Percentiles rank a stretch among this genome's conserved stretches.
These are phyloP conservation scores for Sturnus vulgaris DNA, from an alignment of 2,113 vertebrate species.

Conservation along the genomic window DNA sequence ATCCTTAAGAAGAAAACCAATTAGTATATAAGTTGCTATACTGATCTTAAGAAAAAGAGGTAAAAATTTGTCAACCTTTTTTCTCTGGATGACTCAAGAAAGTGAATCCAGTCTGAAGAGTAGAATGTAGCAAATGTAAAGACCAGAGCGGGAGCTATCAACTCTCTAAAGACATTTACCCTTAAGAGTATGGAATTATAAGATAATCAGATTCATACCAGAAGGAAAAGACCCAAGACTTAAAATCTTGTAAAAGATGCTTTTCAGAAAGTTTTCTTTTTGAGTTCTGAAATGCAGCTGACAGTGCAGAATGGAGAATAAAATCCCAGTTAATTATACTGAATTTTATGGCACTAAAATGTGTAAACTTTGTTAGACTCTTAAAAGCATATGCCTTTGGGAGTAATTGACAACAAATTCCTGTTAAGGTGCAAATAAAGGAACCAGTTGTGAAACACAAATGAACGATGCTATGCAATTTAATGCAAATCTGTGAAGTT, in stretches of 20 bases:
- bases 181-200: not conserved
- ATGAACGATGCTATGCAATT: accelerated
- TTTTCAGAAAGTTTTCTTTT: not conserved
- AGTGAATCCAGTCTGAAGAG: not conserved
- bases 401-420: not conserved
- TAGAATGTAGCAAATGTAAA: not conserved
- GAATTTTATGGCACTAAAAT: not conserved
- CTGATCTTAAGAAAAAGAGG: not conserved
- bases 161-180: not conserved
- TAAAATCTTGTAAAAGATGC: not conserved
- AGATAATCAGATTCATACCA: not conserved
- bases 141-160: not conserved
- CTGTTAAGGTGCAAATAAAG: not conserved
- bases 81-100: not conserved
- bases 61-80: not conserved
- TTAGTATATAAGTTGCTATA: not conserved
- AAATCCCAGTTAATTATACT: not conserved
- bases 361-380: not conserved
- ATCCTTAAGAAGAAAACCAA: not conserved
- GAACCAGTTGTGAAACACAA: not conserved
- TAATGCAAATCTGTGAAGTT: not conserved
- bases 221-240: not conserved
- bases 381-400: not conserved
- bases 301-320: not conserved
- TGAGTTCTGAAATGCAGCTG: not conserved